Conservation (phyloP, 2,113 vertebrate genomes). For the Camelus bactrianus region DNA sequence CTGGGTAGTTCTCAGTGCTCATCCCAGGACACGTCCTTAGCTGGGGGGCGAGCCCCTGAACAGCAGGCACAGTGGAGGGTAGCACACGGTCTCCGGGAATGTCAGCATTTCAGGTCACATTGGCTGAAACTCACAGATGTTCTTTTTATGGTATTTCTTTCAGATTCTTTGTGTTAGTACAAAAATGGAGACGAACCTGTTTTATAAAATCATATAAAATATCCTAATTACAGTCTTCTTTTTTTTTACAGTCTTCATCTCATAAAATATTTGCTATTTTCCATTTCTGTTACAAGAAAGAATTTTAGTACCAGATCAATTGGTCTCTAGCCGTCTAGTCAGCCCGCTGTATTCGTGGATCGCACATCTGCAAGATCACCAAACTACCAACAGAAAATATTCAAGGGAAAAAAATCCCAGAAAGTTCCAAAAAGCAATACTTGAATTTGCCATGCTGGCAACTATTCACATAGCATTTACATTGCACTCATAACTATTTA, state of each 20-base stretch:
- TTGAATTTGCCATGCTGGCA: no score
- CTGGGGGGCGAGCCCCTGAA: neutral
- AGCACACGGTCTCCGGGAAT: neutral
- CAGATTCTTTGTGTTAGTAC: neutral
- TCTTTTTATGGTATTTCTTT: neutral
- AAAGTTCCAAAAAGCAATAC: no score
- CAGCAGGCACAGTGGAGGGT: neutral
- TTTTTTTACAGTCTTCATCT: neutral
- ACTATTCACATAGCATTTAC: no score
- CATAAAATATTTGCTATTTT: neutral
- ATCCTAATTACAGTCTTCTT: neutral
- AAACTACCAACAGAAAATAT: no score
- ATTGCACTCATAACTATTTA: no score
- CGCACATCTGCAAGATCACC: no score
- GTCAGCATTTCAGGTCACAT: neutral
- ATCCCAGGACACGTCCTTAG: neutral
- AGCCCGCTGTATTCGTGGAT: no score
- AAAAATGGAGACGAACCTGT: neutral
- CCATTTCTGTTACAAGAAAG: neutral
- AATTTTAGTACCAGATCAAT: neutral
- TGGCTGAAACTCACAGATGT: neutral
- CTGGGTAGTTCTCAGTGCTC: neutral
- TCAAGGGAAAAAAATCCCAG: no score
- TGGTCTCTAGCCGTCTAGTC: neutral
- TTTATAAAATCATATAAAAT: neutral